Conservation (phyloP, 1,140 invertebrate genomes). For the Anagrus nilaparvatae region DNA sequence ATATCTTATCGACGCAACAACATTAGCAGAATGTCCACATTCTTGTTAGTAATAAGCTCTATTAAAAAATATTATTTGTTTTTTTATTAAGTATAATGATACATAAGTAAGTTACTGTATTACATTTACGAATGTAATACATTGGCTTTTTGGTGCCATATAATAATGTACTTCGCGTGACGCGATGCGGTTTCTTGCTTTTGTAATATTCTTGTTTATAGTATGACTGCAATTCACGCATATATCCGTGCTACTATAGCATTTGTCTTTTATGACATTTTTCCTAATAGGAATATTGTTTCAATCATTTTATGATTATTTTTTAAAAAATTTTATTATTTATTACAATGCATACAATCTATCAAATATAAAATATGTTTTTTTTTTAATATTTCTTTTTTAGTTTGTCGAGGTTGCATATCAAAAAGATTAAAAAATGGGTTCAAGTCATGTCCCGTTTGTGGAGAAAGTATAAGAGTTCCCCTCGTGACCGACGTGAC, state of each 20-base stretch:
- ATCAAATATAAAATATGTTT: too few species aligned
- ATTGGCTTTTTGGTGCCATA: not conserved
- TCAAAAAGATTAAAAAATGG: constrained; percentile 73
- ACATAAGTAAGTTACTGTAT: constrained; percentile 9
- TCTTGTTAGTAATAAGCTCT: constrained; percentile 57
- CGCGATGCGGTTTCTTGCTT: too few species aligned
- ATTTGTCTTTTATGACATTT: too few species aligned
- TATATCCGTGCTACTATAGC: too few species aligned
- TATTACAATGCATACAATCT: too few species aligned
- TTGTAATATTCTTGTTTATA: too few species aligned
- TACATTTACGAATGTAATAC: not conserved
- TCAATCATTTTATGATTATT: too few species aligned
- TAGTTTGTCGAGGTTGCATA: constrained; percentile 85
- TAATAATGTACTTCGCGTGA: too few species aligned
- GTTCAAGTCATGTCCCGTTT: constrained; percentile 44
- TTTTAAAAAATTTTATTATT: too few species aligned
- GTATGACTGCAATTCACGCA: too few species aligned
- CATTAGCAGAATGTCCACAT: constrained; percentile 72
- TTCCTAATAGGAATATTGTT: too few species aligned
- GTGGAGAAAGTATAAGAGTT: constrained; percentile 36
- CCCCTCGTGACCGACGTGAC: constrained; percentile 53
- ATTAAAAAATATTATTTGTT: not conserved
- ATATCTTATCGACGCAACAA: constrained; percentile 72
- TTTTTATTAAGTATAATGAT: constrained; percentile 10
- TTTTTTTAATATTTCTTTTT: too few species aligned